phyloP scores from a whole-genome alignment of 2,113 vertebrate species.

The Anhinga rufa region DNA sequence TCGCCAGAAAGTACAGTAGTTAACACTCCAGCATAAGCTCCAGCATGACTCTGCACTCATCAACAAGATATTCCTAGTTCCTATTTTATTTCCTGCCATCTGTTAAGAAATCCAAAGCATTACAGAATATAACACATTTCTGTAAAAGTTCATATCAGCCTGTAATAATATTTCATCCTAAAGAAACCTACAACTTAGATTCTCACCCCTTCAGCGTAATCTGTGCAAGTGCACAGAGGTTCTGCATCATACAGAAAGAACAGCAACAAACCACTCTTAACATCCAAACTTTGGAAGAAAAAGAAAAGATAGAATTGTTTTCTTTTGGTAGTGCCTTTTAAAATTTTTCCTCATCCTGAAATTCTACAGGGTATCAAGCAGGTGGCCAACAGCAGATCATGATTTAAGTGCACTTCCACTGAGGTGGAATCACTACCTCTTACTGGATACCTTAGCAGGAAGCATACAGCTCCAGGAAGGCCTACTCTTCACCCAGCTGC shows the following conservation, averaged over 20 bases:
- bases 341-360: not conserved
- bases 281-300: not conserved
- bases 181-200: not conserved
- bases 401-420: not conserved
- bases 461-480: not conserved
- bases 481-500: not conserved
- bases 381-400: not conserved
- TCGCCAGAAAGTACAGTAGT: not conserved
- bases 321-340: not conserved
- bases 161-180: not conserved
- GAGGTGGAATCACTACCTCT: fast-evolving
- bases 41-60: not conserved
- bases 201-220: not conserved
- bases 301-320: not conserved
- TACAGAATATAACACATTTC: not conserved
- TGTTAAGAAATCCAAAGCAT: not conserved
- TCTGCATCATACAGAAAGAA: not conserved
- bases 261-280: not conserved
- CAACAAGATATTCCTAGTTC: not conserved
- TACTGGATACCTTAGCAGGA: not conserved
- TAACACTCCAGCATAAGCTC: not conserved
- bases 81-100: not conserved
- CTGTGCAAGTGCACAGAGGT: not conserved
- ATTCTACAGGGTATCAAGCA: not conserved
- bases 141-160: not conserved